Conservation (phyloP, 2,113 vertebrate genomes). For the Corvus cornix region DNA sequence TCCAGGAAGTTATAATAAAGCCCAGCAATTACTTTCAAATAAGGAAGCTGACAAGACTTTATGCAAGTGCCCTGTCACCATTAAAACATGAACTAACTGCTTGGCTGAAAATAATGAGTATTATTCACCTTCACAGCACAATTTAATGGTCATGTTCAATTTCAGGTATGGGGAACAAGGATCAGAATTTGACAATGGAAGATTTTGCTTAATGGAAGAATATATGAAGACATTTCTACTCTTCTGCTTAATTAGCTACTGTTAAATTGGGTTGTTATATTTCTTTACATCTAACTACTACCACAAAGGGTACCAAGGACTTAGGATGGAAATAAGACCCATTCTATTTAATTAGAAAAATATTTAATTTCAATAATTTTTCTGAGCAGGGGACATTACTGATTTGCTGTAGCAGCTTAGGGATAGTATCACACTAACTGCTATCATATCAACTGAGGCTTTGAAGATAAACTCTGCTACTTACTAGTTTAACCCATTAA, state of each 20-base stretch:
- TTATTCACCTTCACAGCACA: not conserved
- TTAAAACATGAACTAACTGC: not conserved
- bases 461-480: not conserved
- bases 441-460: not conserved
- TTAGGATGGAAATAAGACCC: not conserved
- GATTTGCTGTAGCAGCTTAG: not conserved
- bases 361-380: not conserved
- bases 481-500: not conserved
- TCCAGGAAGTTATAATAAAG: not conserved
- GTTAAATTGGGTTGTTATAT: not conserved
- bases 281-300: not conserved
- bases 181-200: not conserved
- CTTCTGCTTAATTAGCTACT: not conserved
- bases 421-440: not conserved
- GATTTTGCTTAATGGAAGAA: not conserved
- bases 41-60: not conserved
- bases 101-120: not conserved
- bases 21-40: not conserved
- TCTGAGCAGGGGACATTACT: not conserved
- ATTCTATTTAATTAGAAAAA: not conserved
- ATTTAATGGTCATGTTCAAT: not conserved
- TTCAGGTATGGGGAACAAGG: not conserved
- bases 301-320: not conserved
- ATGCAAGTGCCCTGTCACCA: not conserved
- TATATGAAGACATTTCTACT: not conserved